These are phyloP conservation scores for Ranitomeya imitator DNA, from an alignment of 2,113 vertebrate genomes.

Conservation along the genomic window DNA sequence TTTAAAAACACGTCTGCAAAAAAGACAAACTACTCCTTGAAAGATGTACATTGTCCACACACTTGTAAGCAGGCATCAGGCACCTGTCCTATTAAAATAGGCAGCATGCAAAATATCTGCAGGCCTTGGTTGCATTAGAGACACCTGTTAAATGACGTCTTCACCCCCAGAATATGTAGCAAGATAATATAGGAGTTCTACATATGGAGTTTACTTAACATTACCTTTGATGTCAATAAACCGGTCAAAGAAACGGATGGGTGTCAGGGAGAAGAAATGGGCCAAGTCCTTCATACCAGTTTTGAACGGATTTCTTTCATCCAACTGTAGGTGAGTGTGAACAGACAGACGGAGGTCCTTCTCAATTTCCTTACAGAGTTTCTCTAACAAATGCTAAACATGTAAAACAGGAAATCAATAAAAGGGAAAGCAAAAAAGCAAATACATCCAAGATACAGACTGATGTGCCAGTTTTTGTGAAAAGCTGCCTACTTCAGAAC, in stretches of 20 bases:
- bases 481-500: neutral
- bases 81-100: too few species aligned
- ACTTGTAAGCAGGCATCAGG: too few species aligned
- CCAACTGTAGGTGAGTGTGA: slow-evolving; percentile 94
- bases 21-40: neutral
- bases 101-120: too few species aligned
- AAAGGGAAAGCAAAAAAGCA: neutral
- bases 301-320: slow-evolving; percentile 97
- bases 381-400: slow-evolving; percentile 88
- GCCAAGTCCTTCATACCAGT: slow-evolving; percentile 96
- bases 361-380: slow-evolving; percentile 97
- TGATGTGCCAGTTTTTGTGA: neutral
- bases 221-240: slow-evolving; percentile 97
- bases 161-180: neutral
- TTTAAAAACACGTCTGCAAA: too few species aligned
- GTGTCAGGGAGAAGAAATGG: slow-evolving; percentile 93
- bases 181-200: too few species aligned
- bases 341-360: slow-evolving; percentile 96
- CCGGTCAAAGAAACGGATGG: slow-evolving; percentile 96
- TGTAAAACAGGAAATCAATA: neutral
- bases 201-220: neutral
- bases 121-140: too few species aligned
- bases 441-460: too few species aligned
- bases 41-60: neutral
- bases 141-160: too few species aligned